Evolutionary conservation across 2,888 invertebrate genomes (phyloP).

Genomic region (Aphrophora alni): DNA sequence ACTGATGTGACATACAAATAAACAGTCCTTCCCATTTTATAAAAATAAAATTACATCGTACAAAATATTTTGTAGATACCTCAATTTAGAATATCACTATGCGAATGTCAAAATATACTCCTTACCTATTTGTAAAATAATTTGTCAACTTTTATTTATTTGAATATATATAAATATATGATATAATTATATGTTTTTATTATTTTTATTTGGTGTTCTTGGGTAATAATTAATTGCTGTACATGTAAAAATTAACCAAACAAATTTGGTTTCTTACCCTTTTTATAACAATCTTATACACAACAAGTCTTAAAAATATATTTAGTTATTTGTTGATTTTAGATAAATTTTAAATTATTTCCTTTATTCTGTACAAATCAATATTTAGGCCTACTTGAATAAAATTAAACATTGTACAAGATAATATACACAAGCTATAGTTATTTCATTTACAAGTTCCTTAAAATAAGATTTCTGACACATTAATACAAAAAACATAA

Average conservation of each 20-base stretch:
- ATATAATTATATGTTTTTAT: not conserved
- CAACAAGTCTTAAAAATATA: not conserved
- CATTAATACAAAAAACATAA: not conserved
- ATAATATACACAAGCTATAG: not conserved
- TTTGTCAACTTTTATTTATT: not conserved
- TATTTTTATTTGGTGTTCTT: slow-evolving; percentile 7
- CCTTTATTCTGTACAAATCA: not conserved
- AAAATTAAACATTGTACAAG: not conserved
- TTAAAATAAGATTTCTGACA: not conserved
- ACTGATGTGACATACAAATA: not conserved
- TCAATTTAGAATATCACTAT: not conserved
- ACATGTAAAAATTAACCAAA: not conserved
- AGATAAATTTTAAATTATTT: not conserved
- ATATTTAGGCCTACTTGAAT: not conserved
- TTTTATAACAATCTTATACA: slow-evolving; percentile 2
- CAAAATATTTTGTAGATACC: not conserved
- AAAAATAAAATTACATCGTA: not conserved
- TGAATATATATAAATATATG: not conserved
- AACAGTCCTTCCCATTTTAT: not conserved
- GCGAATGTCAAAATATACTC: not conserved
- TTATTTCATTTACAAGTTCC: not conserved
- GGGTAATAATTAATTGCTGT: not conserved
- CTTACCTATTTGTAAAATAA: not conserved
- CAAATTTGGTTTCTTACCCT: not conserved
- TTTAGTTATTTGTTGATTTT: not conserved